Evolutionary conservation across 1,140 invertebrate species (phyloP), one percentile per base, ranked within the genome.

Genomic region (Triops cancriformis): DNA sequence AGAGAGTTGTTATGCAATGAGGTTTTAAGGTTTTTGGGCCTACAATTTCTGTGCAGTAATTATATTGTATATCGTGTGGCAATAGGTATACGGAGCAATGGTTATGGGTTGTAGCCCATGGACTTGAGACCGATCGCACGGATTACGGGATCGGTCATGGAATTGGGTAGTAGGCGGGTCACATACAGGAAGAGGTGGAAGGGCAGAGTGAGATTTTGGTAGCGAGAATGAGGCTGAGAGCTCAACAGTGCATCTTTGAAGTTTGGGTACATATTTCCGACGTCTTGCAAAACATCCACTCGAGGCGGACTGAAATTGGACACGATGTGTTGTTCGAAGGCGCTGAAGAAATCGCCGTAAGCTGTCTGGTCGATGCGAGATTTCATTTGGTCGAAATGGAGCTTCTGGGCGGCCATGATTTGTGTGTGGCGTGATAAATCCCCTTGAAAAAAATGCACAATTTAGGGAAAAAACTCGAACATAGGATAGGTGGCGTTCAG

Each of bases 371-470:
- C 51, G 6, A 73, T 11, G 28, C 27, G 76, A n/a, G 74, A 23
- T 76, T 42, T 73, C 78, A 79, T 79, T 23, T 45, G 64, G 6
- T 76, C 45, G 26, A 75, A 74, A 37, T 79, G 51, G 31, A 76
- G 27, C 1, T 51, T 41, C 41, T 79, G 78, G 1, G 41, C 37
- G 3, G 78, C 45, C 75, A 76, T 27, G 11, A 79, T 76, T 10
- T 74, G 26, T 28, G 78, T 79, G 31, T 74, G 73, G n/a, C 73
- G 74, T 23, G 78, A 75, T n/a, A 79, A 41, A 31, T 76, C 51
- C 12, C 78, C 78, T 79, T 26, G 18, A 28, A 72, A 73, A 12
- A 27, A 12, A 77, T 14, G 10, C 4, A 76, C 10, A 72, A 1
- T 72, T 72, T 43, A 26, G 27, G 23, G 26, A 26, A n/a, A 5